A percentile compares a stretch with the other conserved stretches of the same genome.
Conservation (phyloP, 2,113 vertebrate genomes). For the Lampris megalopsis region DNA sequence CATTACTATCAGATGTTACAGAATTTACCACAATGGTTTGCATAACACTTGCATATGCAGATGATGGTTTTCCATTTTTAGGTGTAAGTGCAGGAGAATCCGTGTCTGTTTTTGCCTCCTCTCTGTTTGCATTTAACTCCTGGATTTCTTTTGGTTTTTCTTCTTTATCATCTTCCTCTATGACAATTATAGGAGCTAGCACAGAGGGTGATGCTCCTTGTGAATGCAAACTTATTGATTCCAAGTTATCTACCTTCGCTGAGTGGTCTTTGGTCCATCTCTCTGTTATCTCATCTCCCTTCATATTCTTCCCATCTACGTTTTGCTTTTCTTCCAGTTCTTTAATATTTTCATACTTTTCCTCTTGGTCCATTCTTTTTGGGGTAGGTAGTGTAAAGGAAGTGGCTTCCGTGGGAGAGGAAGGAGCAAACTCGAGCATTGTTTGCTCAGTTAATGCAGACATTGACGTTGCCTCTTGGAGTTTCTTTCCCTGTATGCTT, state of each 20-base stretch:
- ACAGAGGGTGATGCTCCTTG: conserved; percentile 34
- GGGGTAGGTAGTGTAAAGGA: conserved; percentile 50
- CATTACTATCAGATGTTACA: conserved; percentile 23
- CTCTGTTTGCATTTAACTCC: conserved; percentile 20
- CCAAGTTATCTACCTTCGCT: conserved; percentile 8
- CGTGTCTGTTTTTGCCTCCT: conserved; percentile 13
- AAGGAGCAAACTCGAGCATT: conserved; percentile 68
- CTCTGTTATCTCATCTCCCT: conserved; percentile 17
- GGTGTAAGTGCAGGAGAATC: conserved; percentile 23
- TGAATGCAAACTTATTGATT: conserved; percentile 25
- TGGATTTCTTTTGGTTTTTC: conserved; percentile 35
- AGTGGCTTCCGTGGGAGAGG: conserved; percentile 40
- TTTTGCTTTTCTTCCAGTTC: conserved; percentile 16
- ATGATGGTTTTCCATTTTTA: conserved; percentile 35
- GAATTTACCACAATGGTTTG: conserved; percentile 72
- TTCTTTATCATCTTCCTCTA: conserved; percentile 56
- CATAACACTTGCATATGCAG: conserved; percentile 82
- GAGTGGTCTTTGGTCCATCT: conserved; percentile 57
- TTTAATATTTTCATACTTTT: conserved; percentile 28
- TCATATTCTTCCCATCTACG: conserved; percentile 4
- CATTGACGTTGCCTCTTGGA: conserved; percentile 89
- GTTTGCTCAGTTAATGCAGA: conserved; percentile 84
- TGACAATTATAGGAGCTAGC: conserved; percentile 64
- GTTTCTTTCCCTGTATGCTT: conserved; percentile 67
- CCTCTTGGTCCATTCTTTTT: conserved; percentile 48